Evolutionary conservation across 2,113 vertebrate species (phyloP).

Genomic region (Vulpes ferrilata): DNA sequence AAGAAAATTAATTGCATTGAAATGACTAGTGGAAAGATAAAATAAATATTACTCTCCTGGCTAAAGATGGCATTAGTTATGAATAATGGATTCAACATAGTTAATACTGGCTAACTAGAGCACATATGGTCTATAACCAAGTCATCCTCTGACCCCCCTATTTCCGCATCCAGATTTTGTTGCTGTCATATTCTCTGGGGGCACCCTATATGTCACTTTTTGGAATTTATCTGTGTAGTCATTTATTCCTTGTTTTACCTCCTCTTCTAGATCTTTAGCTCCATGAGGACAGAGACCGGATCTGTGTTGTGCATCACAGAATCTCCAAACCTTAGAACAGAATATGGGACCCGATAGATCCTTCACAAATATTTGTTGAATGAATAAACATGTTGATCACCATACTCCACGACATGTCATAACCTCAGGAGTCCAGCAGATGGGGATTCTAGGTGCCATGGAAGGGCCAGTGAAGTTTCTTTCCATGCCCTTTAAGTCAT

Average conservation of each 20-base stretch:
- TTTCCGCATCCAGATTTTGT: neutral
- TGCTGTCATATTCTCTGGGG: neutral
- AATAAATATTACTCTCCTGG: neutral
- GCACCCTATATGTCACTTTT: neutral
- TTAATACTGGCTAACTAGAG: neutral
- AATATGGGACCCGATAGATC: neutral
- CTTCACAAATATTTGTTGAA: neutral
- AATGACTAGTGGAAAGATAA: neutral
- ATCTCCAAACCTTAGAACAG: neutral
- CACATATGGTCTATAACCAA: neutral
- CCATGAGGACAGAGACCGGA: neutral
- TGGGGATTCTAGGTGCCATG: neutral
- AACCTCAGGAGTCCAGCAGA: neutral
- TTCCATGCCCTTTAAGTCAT: neutral
- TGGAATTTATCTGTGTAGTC: conserved; percentile 27
- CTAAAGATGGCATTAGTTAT: neutral
- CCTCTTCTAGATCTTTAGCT: neutral
- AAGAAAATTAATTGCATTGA: neutral
- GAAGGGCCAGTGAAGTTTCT: neutral
- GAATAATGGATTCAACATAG: neutral
- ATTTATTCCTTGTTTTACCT: neutral
- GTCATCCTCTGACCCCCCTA: neutral
- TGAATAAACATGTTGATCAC: neutral
- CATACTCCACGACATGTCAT: neutral
- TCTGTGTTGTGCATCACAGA: neutral